phyloP scores from a whole-genome alignment of 2,797 vertebrate genomes.

The Pachyuromys duprasi region DNA sequence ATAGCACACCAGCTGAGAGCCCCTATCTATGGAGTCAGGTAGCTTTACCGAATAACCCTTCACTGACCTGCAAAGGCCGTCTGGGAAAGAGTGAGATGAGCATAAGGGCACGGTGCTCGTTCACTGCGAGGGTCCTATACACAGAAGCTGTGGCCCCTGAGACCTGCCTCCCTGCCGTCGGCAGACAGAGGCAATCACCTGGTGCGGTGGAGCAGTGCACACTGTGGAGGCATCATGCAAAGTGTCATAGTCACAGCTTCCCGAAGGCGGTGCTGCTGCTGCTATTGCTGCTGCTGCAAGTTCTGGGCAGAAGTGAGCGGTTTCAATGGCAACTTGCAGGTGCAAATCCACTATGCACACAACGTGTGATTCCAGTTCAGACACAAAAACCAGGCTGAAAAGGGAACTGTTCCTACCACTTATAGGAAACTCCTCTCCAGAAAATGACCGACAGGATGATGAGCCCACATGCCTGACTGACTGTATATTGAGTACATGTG shows the following conservation, averaged over 20 bases:
- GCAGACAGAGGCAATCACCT: not conserved
- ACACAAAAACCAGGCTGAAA: not conserved
- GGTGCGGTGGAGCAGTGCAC: not conserved
- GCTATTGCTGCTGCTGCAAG: not conserved
- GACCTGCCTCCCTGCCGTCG: not conserved
- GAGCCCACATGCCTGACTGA: not conserved
- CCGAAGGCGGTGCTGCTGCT: not conserved
- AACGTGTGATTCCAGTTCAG: not conserved
- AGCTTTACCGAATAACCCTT: not conserved
- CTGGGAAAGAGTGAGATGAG: not conserved
- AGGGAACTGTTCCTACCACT: not conserved
- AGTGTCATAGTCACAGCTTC: not conserved
- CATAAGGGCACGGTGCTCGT: fast-evolving
- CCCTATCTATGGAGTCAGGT: not conserved
- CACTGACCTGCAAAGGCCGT: not conserved
- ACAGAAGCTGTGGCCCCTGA: not conserved
- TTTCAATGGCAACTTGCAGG: not conserved
- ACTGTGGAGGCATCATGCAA: not conserved
- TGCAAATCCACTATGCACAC: no score
- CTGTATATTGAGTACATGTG: fast-evolving
- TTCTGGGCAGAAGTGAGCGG: not conserved
- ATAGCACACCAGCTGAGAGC: no score
- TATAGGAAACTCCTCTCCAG: not conserved
- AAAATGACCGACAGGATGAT: not conserved
- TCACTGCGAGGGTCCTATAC: not conserved